These are phyloP conservation scores for Cynopterus sphinx DNA, from an alignment of 2,797 vertebrate genomes.

Conservation along the genomic window DNA sequence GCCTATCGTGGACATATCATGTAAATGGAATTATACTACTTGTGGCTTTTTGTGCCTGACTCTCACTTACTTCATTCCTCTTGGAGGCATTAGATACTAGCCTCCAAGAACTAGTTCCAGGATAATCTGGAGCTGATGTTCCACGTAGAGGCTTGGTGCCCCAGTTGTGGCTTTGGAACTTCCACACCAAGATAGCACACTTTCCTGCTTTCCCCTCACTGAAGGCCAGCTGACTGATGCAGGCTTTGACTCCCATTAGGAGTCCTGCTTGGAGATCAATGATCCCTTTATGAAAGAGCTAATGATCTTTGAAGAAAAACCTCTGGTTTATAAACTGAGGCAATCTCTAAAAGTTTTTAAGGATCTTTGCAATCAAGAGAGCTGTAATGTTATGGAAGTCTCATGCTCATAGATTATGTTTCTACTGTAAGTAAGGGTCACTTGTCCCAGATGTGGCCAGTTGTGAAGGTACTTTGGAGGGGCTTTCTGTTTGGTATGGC, in stretches of 20 bases:
- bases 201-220: background rate
- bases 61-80: background rate
- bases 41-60: background rate
- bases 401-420: background rate
- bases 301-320: background rate
- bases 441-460: background rate
- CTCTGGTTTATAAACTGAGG: background rate
- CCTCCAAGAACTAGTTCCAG: background rate
- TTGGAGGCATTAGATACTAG: background rate
- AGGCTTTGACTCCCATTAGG: background rate
- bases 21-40: background rate
- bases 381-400: background rate
- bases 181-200: background rate
- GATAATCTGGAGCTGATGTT: background rate
- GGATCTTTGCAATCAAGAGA: background rate
- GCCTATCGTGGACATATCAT: background rate
- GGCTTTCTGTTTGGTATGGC: background rate
- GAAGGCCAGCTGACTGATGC: background rate
- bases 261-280: background rate
- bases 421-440: background rate
- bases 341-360: background rate
- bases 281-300: background rate
- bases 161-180: background rate
- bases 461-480: background rate
- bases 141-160: background rate